Base-by-base conservation (phyloP, 1,140 invertebrate species). In the Drosophila tsacasi region DNA sequence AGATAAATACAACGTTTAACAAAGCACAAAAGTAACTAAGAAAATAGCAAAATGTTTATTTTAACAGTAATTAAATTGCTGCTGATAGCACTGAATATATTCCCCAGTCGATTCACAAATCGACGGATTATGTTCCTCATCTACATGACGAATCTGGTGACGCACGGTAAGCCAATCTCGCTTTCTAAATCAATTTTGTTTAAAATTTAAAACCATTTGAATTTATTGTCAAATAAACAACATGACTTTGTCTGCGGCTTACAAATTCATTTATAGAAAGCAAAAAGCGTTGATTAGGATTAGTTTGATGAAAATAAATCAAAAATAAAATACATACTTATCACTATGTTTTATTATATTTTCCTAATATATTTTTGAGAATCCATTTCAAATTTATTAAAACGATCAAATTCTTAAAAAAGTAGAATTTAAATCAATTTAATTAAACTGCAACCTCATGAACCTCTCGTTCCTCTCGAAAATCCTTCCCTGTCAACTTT, bases 51-150 rank as follows among this genome's bases (percentile, higher is more conserved):
- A 90, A 93, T 93, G 91, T 92, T 93, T 77, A 80, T 93, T 69
- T 86, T 93, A 63, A 93, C 92, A 50, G 90, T 93, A 67, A 89
- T 93, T 68, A 93, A 93, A 90, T 83, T 93, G 66, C 79, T 93
- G 75, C 81, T 93, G 58, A 93, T 93, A 74, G 91, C 91, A 60
- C 67, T 93, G 42, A 93, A 93, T 69, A 91, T 93, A 91, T 92
- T 93, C 76, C 92, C 92, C 54, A 92, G 91, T 71, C 92, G 92
- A 39, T 92, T 92, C 52, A 93, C 91, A 68, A 93, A 92, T 83
- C 90, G 92, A 40, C 91, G 92, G 61, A 76, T 93, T 68, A 89
- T 93, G 86, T 93, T 93, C 50, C 64, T 93, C 72, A 91, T 93
- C 63, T 93, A 93, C 62, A 79, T 93, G 81, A 92, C 89, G 19